Evolutionary conservation across 2,113 vertebrate species (phyloP).

Genomic region (Bettongia penicillata): DNA sequence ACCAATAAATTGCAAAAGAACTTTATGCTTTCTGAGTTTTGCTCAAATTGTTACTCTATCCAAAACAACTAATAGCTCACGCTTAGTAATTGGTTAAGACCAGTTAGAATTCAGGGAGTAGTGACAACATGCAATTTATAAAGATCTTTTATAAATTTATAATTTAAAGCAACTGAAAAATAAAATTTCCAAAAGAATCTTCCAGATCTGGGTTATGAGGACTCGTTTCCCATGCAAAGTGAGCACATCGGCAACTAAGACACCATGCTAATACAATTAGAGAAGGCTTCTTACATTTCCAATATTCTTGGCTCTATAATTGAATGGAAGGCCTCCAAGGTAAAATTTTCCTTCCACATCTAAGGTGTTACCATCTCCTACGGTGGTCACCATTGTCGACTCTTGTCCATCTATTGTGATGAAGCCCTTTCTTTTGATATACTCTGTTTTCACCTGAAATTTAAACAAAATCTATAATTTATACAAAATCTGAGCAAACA

Average conservation of each 20-base stretch:
- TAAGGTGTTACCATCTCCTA: conserved; percentile 89
- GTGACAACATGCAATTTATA: background rate
- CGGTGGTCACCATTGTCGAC: conserved; percentile 71
- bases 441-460: conserved; percentile 86
- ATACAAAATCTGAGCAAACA: background rate
- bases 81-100: background rate
- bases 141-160: background rate
- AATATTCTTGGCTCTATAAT: conserved; percentile 85
- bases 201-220: background rate
- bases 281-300: conserved; percentile 86
- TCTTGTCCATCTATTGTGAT: conserved; percentile 85
- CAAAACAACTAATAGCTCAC: background rate
- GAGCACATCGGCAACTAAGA: background rate
- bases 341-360: conserved; percentile 92
- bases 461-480: background rate
- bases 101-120: background rate
- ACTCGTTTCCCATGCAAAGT: background rate
- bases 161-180: background rate
- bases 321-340: conserved; percentile 90
- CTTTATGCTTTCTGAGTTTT: background rate
- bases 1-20: background rate
- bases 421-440: conserved; percentile 85
- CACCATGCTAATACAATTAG: background rate
- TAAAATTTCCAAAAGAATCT: background rate
- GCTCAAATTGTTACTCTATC: background rate